These are phyloP conservation scores for Cathartes aura DNA, from an alignment of 2,113 vertebrate species.

Conservation along the genomic window DNA sequence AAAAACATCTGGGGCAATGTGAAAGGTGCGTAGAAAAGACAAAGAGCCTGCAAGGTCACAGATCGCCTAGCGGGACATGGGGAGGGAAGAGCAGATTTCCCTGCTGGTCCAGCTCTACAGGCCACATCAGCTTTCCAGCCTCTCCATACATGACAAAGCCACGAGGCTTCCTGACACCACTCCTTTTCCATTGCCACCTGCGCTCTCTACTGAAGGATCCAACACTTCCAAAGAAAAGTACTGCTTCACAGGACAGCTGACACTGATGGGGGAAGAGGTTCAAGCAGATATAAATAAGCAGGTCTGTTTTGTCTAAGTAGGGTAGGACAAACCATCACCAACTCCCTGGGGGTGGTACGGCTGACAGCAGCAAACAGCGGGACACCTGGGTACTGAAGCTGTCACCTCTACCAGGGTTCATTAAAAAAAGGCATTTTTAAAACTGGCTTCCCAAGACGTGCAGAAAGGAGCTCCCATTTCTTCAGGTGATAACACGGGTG, in stretches of 20 bases:
- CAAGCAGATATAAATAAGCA: accelerated
- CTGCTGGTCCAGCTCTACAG: neutral
- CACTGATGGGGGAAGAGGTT: neutral
- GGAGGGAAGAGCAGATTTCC: neutral
- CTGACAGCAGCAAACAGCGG: neutral
- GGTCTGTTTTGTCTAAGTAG: neutral
- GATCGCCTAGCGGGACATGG: neutral
- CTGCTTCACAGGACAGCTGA: neutral
- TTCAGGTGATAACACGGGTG: neutral
- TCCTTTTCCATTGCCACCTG: neutral
- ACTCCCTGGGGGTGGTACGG: neutral
- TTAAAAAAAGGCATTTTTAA: neutral
- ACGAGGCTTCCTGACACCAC: accelerated
- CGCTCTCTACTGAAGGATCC: neutral
- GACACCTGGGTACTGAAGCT: neutral
- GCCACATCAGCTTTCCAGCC: neutral
- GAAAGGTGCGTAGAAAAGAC: neutral
- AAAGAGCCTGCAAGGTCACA: neutral
- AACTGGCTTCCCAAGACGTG: neutral
- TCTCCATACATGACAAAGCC: neutral
- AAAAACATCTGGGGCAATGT: accelerated
- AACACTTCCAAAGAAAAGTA: neutral
- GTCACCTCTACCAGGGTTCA: neutral
- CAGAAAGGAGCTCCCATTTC: neutral
- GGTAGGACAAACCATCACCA: neutral